phyloP scores from a whole-genome alignment of 1,140 invertebrate species.

The Solenopsis invicta region DNA sequence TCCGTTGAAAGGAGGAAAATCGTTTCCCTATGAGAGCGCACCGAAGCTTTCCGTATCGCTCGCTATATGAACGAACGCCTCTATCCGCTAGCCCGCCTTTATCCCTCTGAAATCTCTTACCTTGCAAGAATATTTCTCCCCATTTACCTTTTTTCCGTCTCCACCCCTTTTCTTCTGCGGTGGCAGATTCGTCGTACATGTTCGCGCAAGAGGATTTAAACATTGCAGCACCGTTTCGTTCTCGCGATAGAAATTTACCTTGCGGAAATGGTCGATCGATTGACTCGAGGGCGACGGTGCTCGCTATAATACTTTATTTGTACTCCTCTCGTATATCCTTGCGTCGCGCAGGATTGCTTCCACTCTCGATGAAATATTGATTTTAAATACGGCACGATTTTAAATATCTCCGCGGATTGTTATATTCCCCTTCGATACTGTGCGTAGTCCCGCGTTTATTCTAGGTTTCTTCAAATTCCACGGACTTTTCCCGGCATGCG shows the following conservation, averaged over 20 bases:
- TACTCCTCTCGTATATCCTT: conserved; percentile 37
- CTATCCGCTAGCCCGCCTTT: conserved; percentile 37
- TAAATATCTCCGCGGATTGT: conserved; percentile 49
- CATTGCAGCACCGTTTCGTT: conserved; percentile 46
- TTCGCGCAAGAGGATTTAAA: conserved; percentile 60
- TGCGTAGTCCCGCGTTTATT: conserved; percentile 5
- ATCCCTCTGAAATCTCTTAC: conserved; percentile 63
- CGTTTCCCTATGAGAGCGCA: conserved; percentile 27
- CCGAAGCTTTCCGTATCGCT: conserved; percentile 42
- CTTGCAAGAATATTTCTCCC: conserved; percentile 65
- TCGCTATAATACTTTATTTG: conserved; percentile 64
- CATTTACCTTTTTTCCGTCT: conserved; percentile 11
- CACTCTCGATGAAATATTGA: conserved; percentile 59
- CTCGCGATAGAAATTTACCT: conserved; percentile 63
- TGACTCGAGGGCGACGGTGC: conserved; percentile 53
- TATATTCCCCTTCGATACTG: conserved; percentile 33
- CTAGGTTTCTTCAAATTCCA: background rate
- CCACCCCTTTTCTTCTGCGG: background rate
- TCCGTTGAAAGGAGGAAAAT: conserved; percentile 43
- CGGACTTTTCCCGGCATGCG: background rate
- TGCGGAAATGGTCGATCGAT: conserved; percentile 62
- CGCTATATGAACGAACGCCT: conserved; percentile 39
- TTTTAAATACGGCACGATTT: conserved; percentile 48
- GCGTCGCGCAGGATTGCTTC: conserved; percentile 58
- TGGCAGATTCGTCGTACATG: conserved; percentile 43